Conservation (phyloP, 2,797 vertebrate genomes). For the Pseudochirops cupreus region DNA sequence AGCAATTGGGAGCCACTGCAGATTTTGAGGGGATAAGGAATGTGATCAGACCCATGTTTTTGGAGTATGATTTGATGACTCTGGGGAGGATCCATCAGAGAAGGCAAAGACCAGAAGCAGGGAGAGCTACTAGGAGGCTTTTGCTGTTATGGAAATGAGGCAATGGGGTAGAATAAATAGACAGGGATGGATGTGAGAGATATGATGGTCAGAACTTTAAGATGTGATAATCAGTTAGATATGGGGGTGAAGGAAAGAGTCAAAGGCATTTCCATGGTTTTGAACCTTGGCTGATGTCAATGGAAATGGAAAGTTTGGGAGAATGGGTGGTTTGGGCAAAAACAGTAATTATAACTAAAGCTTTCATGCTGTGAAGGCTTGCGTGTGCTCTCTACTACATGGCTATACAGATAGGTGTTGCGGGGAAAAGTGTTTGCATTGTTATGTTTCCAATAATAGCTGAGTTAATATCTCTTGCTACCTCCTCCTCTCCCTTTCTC, state of each 20-base stretch:
- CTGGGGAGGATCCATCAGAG: background rate
- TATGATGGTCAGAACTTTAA: background rate
- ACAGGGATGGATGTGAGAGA: background rate
- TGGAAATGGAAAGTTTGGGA: background rate
- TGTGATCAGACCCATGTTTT: background rate
- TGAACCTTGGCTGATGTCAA: background rate
- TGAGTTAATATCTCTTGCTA: conserved; percentile 39
- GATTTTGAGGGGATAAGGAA: background rate
- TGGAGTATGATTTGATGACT: background rate
- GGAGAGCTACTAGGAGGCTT: background rate
- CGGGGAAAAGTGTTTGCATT: conserved; percentile 33
- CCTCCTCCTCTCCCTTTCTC: background rate
- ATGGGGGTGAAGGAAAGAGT: background rate
- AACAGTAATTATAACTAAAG: background rate
- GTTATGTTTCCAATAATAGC: conserved; percentile 40
- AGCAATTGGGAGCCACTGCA: background rate
- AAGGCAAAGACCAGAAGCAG: background rate
- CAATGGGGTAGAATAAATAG: background rate
- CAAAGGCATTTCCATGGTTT: background rate
- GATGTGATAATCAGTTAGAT: background rate
- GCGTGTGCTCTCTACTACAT: background rate
- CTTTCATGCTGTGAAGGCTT: background rate
- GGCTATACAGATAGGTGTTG: conserved; percentile 12
- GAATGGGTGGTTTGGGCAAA: background rate
- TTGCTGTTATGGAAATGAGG: background rate